A percentile compares a stretch with the other conserved stretches of the same genome.
Evolutionary conservation across 2,113 vertebrate species (phyloP).

Genomic region (Lagopus leucura): DNA sequence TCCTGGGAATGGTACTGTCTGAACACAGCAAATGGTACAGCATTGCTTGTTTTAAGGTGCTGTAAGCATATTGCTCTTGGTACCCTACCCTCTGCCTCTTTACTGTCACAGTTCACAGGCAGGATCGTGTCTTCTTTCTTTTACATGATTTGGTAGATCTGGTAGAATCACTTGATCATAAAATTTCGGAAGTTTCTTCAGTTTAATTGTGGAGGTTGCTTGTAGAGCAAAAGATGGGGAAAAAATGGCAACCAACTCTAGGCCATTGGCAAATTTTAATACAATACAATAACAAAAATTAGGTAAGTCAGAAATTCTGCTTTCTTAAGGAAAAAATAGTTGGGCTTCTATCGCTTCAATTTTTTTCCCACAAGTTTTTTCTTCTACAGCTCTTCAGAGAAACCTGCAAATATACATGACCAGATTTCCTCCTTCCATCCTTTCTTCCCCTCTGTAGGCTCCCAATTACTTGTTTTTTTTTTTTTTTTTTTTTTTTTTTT

Average conservation of each 20-base stretch:
- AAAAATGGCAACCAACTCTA: not conserved
- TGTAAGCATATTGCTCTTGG: not conserved
- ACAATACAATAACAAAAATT: not conserved
- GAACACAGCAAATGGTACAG: not conserved
- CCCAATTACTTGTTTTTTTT: not conserved
- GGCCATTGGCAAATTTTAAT: not conserved
- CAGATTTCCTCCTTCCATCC: not conserved
- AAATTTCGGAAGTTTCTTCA: not conserved
- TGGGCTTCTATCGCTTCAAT: not conserved
- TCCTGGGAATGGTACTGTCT: not conserved
- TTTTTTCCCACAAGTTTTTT: not conserved
- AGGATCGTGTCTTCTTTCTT: not conserved
- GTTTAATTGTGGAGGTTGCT: not conserved
- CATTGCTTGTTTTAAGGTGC: not conserved
- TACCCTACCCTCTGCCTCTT: not conserved
- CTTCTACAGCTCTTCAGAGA: not conserved
- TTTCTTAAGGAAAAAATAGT: not conserved
- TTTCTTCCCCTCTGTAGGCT: not conserved
- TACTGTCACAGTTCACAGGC: not conserved
- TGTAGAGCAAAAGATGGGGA: not conserved
- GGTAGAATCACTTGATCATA: not conserved
- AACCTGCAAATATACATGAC: not conserved
- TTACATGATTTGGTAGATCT: not conserved
- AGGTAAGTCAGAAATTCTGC: not conserved
- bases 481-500: too few species aligned